Base-by-base conservation (phyloP, 1,140 invertebrate genomes). In the Carposina sasakii region DNA sequence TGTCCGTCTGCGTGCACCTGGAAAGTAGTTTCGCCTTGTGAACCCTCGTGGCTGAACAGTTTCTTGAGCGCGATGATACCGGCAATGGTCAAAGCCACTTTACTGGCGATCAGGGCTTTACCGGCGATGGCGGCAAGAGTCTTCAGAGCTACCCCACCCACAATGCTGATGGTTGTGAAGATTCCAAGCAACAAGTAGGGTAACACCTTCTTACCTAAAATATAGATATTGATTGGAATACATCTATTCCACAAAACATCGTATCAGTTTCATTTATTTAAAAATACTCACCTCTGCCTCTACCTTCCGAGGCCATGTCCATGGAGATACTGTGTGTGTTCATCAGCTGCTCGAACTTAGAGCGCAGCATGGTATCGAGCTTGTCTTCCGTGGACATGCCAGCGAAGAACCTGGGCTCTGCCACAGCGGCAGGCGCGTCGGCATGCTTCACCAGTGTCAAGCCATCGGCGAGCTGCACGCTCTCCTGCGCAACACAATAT, bases 11-110 rank as follows among this genome's bases (percentile, higher is more conserved):
- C 88, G 52, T 90, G 88, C 30, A 90, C 89, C 70, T 90, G 89
- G 76, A 90, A 89, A 47, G 87, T 88, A 12, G 88, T 87, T 63
- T 89, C 87, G 26, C 87, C 86, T 40, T 86, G 71, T 33, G 85
- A 72, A 41, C 81, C 76, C 53, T 90, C 89, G 39, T 88, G 88
- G 43, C 89, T 88, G 72, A 91, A 90, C 48, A 91, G 81, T 67
- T 91, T 91, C 78, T 91, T 91, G 20, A 91, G 78, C 19, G 89
- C 90, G 51, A 91, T 90, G 26, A 90, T 89, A 28, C 90, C 88
- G 37, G 90, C 88, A 49, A 91, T 90, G 36, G 90, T 90, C 26
- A 91, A 68, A 0, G 90, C 90, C 31, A 90, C 87, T 63, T 91
- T 91, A 71, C 89, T 90, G 51, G 90, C 89, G 40, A 91, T 87